phyloP scores from a whole-genome alignment of 2,888 invertebrate species.

The Polymixis lichenea region DNA sequence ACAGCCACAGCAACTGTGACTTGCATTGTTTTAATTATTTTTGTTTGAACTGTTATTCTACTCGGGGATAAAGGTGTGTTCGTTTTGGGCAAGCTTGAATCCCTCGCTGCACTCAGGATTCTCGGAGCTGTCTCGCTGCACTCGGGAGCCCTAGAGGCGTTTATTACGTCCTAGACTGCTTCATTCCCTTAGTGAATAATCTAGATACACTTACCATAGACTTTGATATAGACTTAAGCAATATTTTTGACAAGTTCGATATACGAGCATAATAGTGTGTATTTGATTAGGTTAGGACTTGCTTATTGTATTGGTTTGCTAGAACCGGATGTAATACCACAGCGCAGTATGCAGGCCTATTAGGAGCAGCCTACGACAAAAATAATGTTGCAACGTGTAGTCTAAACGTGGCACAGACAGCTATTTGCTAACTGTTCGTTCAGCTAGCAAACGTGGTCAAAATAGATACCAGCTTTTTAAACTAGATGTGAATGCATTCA shows the following conservation, averaged over 20 bases:
- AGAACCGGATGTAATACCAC: conserved; percentile 11
- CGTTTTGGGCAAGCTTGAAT: no score
- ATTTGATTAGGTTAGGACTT: background rate
- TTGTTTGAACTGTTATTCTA: no score
- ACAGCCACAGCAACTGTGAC: no score
- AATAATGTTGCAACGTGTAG: conserved; percentile 14
- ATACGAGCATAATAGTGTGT: background rate
- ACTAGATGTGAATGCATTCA: background rate
- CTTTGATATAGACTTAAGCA: background rate
- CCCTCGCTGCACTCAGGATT: no score
- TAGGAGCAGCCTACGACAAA: conserved; percentile 8
- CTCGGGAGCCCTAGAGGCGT: background rate
- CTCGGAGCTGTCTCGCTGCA: no score
- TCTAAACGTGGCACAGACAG: background rate
- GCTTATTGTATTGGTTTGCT: background rate
- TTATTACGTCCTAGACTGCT: background rate
- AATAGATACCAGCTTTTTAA: background rate
- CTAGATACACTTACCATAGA: no score
- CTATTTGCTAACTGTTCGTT: background rate
- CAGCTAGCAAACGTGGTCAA: no score
- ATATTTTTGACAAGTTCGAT: background rate
- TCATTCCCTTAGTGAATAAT: background rate
- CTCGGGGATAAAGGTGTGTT: no score
- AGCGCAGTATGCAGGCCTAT: conserved; percentile 17
- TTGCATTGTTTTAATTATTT: no score